Percentiles rank a stretch among this genome's conserved stretches.
These are phyloP conservation scores for Mormyrus lacerda DNA, from an alignment of 2,113 vertebrate genomes.

Conservation along the genomic window DNA sequence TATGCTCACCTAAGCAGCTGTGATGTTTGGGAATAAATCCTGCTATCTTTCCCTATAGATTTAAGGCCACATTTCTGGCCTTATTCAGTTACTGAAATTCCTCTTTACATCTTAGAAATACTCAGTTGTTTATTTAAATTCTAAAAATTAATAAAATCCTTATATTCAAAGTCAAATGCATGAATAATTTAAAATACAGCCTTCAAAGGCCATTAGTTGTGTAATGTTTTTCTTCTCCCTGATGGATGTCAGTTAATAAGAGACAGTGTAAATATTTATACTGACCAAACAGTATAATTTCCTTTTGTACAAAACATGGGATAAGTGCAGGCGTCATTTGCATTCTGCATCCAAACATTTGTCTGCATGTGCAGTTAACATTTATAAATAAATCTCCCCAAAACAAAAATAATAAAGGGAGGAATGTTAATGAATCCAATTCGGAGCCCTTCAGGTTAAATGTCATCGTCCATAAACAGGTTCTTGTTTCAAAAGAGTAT, in stretches of 20 bases:
- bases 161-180: not conserved
- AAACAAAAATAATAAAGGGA: constrained; percentile 52
- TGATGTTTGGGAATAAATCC: not conserved
- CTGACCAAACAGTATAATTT: constrained; percentile 41
- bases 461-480: constrained; percentile 42
- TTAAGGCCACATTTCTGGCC: not conserved
- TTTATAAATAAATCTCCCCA: constrained; percentile 56
- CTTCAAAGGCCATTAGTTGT: not conserved
- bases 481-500: constrained; percentile 29
- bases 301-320: constrained; percentile 40
- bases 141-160: not conserved
- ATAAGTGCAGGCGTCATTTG: constrained; percentile 36
- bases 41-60: not conserved
- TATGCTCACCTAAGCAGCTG: not conserved
- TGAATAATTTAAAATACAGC: not conserved
- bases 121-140: not conserved
- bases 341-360: constrained; percentile 56
- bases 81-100: not conserved
- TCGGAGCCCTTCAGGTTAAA: constrained; percentile 42
- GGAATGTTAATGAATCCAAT: constrained; percentile 53
- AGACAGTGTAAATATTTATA: constrained; percentile 62
- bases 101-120: not conserved
- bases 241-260: constrained; percentile 49
- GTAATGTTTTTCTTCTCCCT: constrained; percentile 34
- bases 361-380: constrained; percentile 48